Evolutionary conservation across 2,888 invertebrate species (phyloP).

Genomic region (Cosmorhoe ocellata): DNA sequence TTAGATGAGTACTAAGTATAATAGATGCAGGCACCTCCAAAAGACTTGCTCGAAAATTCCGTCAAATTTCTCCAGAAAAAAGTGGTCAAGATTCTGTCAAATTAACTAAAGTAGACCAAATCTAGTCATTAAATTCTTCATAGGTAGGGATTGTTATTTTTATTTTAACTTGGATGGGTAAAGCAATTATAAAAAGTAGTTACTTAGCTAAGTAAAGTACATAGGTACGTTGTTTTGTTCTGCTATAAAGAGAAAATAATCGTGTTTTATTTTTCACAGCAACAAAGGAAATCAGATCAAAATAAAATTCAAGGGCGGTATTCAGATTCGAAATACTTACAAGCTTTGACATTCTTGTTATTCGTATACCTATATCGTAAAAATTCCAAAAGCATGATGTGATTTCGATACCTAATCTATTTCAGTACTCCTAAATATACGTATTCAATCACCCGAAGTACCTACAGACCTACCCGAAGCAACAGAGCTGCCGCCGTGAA

Average conservation of each 20-base stretch:
- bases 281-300: constrained; percentile 12
- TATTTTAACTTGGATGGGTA: no score
- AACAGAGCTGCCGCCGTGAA: constrained; percentile 43
- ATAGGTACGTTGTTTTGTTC: neutral
- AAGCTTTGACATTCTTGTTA: constrained; percentile 18
- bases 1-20: no score
- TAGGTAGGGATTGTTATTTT: no score
- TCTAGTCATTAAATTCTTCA: no score
- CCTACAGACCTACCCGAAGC: constrained; percentile 19
- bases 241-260: neutral
- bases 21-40: no score
- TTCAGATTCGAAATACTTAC: constrained; percentile 2
- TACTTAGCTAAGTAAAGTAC: no score
- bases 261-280: neutral
- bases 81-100: no score
- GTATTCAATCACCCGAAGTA: constrained; percentile 19
- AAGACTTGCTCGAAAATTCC: no score
- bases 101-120: no score
- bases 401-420: constrained; percentile 19
- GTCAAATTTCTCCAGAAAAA: no score
- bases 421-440: constrained; percentile 17
- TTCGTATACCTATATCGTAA: constrained; percentile 11
- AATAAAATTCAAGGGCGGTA: constrained; percentile 13
- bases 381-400: constrained; percentile 23
- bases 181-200: no score